Evolutionary conservation across 2,888 invertebrate species (phyloP).

Genomic region (Cheilosia grossa): DNA sequence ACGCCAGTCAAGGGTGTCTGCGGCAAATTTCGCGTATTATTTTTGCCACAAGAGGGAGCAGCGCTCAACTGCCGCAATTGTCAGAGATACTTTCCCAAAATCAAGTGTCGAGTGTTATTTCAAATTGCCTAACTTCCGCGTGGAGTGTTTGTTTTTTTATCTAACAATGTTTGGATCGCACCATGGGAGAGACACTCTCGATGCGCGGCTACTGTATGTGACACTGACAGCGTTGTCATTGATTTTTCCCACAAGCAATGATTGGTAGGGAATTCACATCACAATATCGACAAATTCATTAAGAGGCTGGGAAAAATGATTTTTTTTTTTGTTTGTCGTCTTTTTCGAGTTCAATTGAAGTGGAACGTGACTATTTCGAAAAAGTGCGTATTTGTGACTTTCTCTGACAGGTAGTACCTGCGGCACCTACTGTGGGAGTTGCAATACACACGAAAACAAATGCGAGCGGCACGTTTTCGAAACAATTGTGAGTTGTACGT

Average conservation of each 20-base stretch:
- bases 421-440: slow-evolving; percentile 4
- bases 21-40: slow-evolving; percentile 36
- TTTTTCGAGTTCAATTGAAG: slow-evolving; percentile 29
- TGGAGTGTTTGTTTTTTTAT: slow-evolving; percentile 69
- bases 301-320: slow-evolving; percentile 10
- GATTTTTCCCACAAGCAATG: slow-evolving; percentile 48
- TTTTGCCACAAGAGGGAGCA: slow-evolving; percentile 14
- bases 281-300: slow-evolving; percentile 52
- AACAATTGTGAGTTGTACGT: slow-evolving; percentile 38
- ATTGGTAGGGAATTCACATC: slow-evolving; percentile 38
- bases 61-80: slow-evolving; percentile 29
- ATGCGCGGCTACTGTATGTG: slow-evolving; percentile 56
- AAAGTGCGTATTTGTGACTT: slow-evolving; percentile 56
- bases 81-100: slow-evolving; percentile 44
- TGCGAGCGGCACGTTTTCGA: slow-evolving; percentile 51
- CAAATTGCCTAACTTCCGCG: slow-evolving; percentile 57
- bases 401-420: slow-evolving; percentile 47
- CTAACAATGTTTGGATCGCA: slow-evolving; percentile 65
- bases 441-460: slow-evolving; percentile 14
- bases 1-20: slow-evolving; percentile 26
- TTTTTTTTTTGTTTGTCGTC: not conserved
- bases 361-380: slow-evolving; percentile 64
- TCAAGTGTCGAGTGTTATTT: slow-evolving; percentile 58
- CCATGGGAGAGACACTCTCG: slow-evolving; percentile 28
- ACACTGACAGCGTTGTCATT: slow-evolving; percentile 24